Conservation (phyloP, 2,888 invertebrate species). For the Lasiommata megera region DNA sequence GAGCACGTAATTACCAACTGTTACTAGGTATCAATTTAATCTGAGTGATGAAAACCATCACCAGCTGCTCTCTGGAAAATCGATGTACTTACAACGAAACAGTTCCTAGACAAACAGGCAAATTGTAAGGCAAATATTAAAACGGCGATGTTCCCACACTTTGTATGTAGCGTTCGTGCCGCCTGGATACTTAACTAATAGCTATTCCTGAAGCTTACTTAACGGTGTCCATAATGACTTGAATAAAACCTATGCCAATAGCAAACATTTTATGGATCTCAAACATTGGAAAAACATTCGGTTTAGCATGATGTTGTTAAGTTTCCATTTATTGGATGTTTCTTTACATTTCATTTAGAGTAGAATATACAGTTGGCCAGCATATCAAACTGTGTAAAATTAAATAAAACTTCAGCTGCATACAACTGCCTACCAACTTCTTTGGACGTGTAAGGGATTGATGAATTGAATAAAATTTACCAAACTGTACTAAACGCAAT, state of each 20-base stretch:
- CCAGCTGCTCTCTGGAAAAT: conserved; percentile 43
- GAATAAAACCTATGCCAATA: conserved; percentile 60
- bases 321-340: background rate
- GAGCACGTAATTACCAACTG: too few species aligned
- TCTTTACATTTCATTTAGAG: background rate
- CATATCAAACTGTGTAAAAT: too few species aligned
- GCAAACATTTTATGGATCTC: conserved; percentile 56
- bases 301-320: background rate
- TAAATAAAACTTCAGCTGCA: too few species aligned
- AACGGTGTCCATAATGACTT: conserved; percentile 67
- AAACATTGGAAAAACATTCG: conserved; percentile 46
- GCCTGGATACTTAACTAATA: conserved; percentile 39
- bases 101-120: conserved; percentile 71
- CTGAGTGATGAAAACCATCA: conserved; percentile 35
- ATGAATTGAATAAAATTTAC: too few species aligned
- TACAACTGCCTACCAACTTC: too few species aligned
- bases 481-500: too few species aligned
- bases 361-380: too few species aligned
- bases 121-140: conserved; percentile 74
- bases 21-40: conserved; percentile 11
- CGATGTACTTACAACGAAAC: conserved; percentile 58
- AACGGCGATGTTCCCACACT: conserved; percentile 54
- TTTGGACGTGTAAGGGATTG: too few species aligned
- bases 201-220: conserved; percentile 55
- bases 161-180: conserved; percentile 56